Evolutionary conservation across 2,113 vertebrate species (phyloP).

Genomic region (Halcyon malimbica): DNA sequence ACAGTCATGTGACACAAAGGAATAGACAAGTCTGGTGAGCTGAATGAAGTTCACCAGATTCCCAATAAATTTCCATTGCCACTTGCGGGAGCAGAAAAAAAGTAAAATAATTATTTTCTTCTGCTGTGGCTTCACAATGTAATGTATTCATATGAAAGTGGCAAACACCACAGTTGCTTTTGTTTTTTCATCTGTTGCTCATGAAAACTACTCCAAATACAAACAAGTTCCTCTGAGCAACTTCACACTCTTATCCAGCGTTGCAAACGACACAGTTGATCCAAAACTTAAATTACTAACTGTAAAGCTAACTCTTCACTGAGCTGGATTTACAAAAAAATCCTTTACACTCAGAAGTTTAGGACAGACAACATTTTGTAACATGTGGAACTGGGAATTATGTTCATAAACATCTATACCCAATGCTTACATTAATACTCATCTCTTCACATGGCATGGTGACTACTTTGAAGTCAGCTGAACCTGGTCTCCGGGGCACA

Average conservation of each 20-base stretch:
- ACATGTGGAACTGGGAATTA: conserved; percentile 27
- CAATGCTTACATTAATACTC: conserved; percentile 57
- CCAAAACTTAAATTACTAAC: conserved; percentile 19
- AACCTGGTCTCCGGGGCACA: neutral
- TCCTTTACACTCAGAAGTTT: conserved; percentile 45
- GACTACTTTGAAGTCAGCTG: conserved; percentile 9
- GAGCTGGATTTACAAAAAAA: conserved; percentile 43
- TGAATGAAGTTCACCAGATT: neutral
- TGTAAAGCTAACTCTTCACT: conserved; percentile 8
- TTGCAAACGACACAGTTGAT: neutral
- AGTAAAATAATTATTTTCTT: neutral
- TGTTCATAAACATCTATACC: neutral
- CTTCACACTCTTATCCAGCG: neutral
- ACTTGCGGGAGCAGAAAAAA: neutral
- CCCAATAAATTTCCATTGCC: neutral
- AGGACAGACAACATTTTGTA: conserved; percentile 42
- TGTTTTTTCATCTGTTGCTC: neutral
- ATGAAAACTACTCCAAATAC: neutral
- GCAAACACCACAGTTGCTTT: neutral
- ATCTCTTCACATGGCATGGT: conserved; percentile 37
- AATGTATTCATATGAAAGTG: neutral
- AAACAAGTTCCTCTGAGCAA: neutral
- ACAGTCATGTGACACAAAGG: neutral
- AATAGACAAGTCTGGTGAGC: neutral
- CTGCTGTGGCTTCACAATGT: neutral